A percentile compares a stretch with the other conserved stretches of the same genome.
phyloP scores from a whole-genome alignment of 2,888 invertebrate species.

The Philhelius pedissequus region DNA sequence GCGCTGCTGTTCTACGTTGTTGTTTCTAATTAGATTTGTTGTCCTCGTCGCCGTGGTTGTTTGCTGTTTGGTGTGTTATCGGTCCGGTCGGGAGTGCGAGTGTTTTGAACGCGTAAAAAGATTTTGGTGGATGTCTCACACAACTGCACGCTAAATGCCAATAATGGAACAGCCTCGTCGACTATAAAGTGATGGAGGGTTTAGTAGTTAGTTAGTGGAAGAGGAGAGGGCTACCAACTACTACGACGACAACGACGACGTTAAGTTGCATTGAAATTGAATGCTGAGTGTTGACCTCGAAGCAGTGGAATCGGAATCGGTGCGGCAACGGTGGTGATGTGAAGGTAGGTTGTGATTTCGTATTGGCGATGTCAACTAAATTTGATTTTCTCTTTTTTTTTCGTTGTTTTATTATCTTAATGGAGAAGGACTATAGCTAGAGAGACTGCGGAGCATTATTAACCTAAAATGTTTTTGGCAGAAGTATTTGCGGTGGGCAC shows the following conservation, averaged over 20 bases:
- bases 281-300: slow-evolving; percentile 55
- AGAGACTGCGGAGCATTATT: slow-evolving; percentile 23
- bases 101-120: slow-evolving; percentile 29
- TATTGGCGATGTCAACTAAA: slow-evolving; percentile 39
- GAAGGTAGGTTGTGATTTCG: slow-evolving; percentile 46
- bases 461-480: slow-evolving; percentile 63
- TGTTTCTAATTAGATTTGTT: slow-evolving; percentile 66
- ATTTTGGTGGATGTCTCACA: slow-evolving; percentile 21
- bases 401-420: slow-evolving; percentile 7
- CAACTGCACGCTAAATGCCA: slow-evolving; percentile 19
- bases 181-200: slow-evolving; percentile 8
- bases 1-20: slow-evolving; percentile 46
- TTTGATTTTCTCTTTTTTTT: slow-evolving; percentile 23
- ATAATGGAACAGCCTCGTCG: slow-evolving; percentile 46
- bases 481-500: slow-evolving; percentile 28
- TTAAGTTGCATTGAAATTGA: slow-evolving; percentile 35
- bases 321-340: slow-evolving; percentile 11
- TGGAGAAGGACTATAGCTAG: slow-evolving; percentile 3
- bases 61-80: slow-evolving; percentile 4
- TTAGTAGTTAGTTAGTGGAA: background rate
- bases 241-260: slow-evolving; percentile 5
- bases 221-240: too few species aligned
- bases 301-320: slow-evolving; percentile 18
- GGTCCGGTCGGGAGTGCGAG: slow-evolving; percentile 14
- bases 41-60: background rate